phyloP scores from a whole-genome alignment of 64 coral and sea anemone genomes.

The Actinia tenebrosa region DNA sequence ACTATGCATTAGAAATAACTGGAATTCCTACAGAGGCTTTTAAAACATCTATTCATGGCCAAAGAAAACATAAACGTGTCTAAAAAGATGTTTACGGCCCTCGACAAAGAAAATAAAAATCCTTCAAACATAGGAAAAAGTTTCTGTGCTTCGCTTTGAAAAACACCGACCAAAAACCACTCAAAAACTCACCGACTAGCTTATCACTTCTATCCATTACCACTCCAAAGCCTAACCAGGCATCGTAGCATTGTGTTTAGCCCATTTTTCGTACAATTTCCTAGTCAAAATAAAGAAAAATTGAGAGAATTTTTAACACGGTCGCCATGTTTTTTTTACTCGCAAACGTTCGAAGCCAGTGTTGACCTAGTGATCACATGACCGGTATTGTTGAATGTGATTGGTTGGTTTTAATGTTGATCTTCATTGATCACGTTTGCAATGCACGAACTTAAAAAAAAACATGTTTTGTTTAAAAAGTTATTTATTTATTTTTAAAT shows the following conservation, averaged over 20 bases:
- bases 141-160: not conserved
- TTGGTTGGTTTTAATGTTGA: conserved; percentile 19
- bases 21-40: not conserved
- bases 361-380: conserved; percentile 73
- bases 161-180: not conserved
- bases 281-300: conserved; percentile 36
- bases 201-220: conserved; percentile 28
- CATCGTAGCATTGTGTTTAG: conserved; percentile 43
- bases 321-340: conserved; percentile 72
- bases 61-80: conserved; percentile 24
- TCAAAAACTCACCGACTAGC: conserved; percentile 14
- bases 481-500: not conserved
- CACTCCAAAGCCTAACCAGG: conserved; percentile 16
- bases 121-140: not conserved
- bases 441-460: not conserved
- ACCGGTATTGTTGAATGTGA: conserved; percentile 20
- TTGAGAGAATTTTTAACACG: conserved; percentile 18
- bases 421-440: conserved; percentile 19
- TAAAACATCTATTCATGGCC: not conserved
- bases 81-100: not conserved
- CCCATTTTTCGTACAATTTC: conserved; percentile 42
- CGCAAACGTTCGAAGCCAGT: conserved; percentile 41
- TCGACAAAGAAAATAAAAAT: conserved; percentile 20
- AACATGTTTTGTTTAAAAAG: conserved; percentile 11
- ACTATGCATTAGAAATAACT: conserved; percentile 19